phyloP scores from a whole-genome alignment of 2,797 vertebrate species.

The Argyrosomus regius region DNA sequence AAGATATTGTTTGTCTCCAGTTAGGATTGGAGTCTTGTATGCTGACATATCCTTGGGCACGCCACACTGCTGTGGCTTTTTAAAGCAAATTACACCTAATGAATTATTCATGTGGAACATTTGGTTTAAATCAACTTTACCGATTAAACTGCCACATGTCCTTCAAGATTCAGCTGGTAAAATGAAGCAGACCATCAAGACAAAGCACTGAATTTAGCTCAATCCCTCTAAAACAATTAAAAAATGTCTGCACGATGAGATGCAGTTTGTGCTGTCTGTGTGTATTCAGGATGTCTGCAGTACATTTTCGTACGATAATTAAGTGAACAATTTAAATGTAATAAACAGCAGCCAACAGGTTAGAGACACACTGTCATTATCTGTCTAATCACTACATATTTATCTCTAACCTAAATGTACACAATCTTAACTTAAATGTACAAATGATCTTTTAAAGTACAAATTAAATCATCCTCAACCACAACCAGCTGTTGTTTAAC shows the following conservation, averaged over 20 bases:
- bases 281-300: neutral
- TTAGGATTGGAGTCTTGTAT: constrained; percentile 5
- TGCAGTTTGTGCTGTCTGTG: neutral
- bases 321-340: constrained; percentile 4
- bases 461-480: constrained; percentile 3
- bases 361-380: neutral
- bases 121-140: constrained; percentile 65
- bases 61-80: constrained; percentile 48
- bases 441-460: neutral
- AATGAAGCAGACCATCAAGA: constrained; percentile 74
- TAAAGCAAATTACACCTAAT: constrained; percentile 56
- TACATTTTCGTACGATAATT: neutral
- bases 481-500: constrained; percentile 4
- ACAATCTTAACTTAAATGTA: constrained; percentile 13
- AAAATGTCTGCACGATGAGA: constrained; percentile 6
- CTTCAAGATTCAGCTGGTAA: constrained; percentile 37
- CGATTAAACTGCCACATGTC: constrained; percentile 37
- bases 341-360: neutral
- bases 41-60: constrained; percentile 27
- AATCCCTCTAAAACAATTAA: constrained; percentile 19
- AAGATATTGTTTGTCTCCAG: constrained; percentile 46
- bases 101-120: constrained; percentile 71
- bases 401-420: neutral
- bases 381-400: neutral
- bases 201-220: constrained; percentile 29